A percentile compares a stretch with the other conserved stretches of the same genome.
These are phyloP conservation scores for Pterocles orientalis DNA, from an alignment of 2,113 vertebrate genomes.

Conservation along the genomic window DNA sequence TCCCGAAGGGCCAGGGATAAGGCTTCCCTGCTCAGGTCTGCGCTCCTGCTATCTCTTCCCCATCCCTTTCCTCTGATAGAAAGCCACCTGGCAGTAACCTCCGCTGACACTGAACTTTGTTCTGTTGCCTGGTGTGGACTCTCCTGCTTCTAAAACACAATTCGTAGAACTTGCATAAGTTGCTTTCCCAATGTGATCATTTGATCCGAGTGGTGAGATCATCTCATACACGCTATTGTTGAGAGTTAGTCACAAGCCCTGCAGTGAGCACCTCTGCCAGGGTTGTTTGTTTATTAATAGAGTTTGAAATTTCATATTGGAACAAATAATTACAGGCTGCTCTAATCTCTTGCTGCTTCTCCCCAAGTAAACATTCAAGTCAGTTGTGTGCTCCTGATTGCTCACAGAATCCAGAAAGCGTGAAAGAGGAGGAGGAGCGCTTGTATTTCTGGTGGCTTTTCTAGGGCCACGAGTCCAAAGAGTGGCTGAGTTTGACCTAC, in stretches of 20 bases:
- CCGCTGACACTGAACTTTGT: not conserved
- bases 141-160: not conserved
- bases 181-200: slow-evolving; percentile 1
- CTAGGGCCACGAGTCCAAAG: not conserved
- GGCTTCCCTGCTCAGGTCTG: not conserved
- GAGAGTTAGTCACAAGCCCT: slow-evolving; percentile 19
- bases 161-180: slow-evolving; percentile 14
- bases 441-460: not conserved
- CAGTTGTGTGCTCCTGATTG: not conserved
- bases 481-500: not conserved
- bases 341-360: not conserved
- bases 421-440: not conserved
- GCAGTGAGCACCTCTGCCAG: not conserved
- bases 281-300: not conserved
- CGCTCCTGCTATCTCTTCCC: not conserved
- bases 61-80: not conserved
- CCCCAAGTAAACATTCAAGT: not conserved
- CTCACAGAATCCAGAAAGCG: not conserved
- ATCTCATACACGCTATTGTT: not conserved
- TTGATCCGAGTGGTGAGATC: not conserved
- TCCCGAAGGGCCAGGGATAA: not conserved
- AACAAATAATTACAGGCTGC: not conserved
- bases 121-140: not conserved
- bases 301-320: not conserved
- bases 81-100: not conserved